Base-by-base conservation (phyloP, 2,113 vertebrate genomes). In the Hiodon tergisus region DNA sequence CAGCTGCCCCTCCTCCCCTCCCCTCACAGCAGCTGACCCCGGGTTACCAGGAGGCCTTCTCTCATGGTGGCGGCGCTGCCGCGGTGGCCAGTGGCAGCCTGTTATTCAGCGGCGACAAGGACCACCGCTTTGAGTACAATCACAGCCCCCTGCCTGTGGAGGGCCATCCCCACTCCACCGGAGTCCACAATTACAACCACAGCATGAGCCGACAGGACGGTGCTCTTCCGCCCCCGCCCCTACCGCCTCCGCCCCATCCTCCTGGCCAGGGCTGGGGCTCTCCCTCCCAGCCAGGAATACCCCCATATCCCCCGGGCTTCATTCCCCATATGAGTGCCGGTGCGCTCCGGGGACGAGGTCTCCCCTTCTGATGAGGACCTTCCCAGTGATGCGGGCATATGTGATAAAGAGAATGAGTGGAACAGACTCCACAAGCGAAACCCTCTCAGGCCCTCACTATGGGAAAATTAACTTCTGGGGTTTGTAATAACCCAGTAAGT, bases 61-160 rank as follows among this genome's bases (percentile, higher is more conserved):
- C 92, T 72, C 90, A 87, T 80, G 90, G 92, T 16, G 89, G 90
- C 76, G 85, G 89, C 10, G 72, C 78, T 16, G 71, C 79, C 0
- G 77, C 61, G 1, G 63, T 46, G 46, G 31, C 82, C 5, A 78
- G 87, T 65, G 69, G 83, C 70, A 82, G 85, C 66, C 91, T 97
- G 94, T 87, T 98, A 2, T 99, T 99, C 80, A 92, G 93, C 48
- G 97, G 96, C 78, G 97, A 99, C 85, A 95, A 96, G 83, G 97
- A 99, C 91, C 97, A 98, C 86, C 91, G 97, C 69, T 99, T 99
- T 78, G 95, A 98, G 79, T 99, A 98, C 88, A 98, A 92, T 90
- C 96, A 95, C 69, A 95, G 94, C 85, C 94, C 94, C 0, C 86
- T 96, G 67, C 85, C 93, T 0, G 91, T 94, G 62, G 89, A 90